Percentiles rank a stretch among this genome's conserved stretches.
Conservation (phyloP, 2,797 vertebrate species). For the Capromys pilorides region DNA sequence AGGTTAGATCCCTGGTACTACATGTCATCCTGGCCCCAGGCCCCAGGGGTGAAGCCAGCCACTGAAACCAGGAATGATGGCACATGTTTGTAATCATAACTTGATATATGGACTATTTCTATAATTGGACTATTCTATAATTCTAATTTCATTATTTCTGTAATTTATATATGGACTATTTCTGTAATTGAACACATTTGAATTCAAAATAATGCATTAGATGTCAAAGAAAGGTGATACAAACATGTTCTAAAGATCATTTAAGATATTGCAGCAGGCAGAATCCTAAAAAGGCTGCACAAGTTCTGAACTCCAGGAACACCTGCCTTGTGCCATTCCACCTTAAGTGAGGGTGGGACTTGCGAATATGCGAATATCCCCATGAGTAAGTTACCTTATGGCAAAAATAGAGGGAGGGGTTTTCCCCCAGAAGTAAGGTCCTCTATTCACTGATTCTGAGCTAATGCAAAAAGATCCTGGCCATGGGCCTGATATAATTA, state of each 20-base stretch:
- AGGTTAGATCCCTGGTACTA: too few species aligned
- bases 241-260: not conserved
- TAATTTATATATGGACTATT: not conserved
- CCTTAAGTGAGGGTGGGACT: not conserved
- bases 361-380: not conserved
- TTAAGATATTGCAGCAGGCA: not conserved
- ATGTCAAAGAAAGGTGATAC: not conserved
- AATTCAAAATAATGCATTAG: slow-evolving; percentile 14
- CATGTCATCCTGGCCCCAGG: too few species aligned
- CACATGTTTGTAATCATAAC: not conserved
- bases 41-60: too few species aligned
- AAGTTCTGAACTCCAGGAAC: not conserved
- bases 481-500: not conserved
- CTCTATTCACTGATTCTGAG: not conserved
- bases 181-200: not conserved
- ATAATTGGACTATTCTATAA: not conserved
- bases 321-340: not conserved
- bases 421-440: not conserved
- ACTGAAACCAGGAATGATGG: too few species aligned
- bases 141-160: not conserved
- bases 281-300: not conserved
- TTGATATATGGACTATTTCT: not conserved
- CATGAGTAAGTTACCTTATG: not conserved
- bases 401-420: not conserved
- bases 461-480: not conserved